A percentile compares a stretch with the other conserved stretches of the same genome.
phyloP scores from a whole-genome alignment of 2,888 invertebrate genomes.

The Eubasilissa splendida region DNA sequence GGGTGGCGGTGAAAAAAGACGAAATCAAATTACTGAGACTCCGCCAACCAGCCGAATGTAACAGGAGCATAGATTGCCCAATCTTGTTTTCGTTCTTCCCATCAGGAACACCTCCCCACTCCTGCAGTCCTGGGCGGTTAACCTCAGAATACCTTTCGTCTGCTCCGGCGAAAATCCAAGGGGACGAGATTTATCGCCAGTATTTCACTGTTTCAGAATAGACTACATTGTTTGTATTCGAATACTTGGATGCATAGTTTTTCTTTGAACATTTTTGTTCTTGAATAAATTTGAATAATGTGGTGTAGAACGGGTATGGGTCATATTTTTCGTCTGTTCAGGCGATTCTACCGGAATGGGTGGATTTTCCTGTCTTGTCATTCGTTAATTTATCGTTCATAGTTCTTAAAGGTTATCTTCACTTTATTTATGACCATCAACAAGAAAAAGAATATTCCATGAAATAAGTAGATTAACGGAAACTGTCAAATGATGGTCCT shows the following conservation, averaged over 20 bases:
- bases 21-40: conserved; percentile 55
- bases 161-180: not conserved
- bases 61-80: conserved; percentile 55
- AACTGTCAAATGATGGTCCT: too few species aligned
- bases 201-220: conserved; percentile 49
- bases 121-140: conserved; percentile 44
- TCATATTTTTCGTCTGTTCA: conserved; percentile 21
- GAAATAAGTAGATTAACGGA: too few species aligned
- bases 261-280: conserved; percentile 30
- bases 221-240: conserved; percentile 44
- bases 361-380: conserved; percentile 29
- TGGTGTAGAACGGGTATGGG: conserved; percentile 1
- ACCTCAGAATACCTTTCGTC: conserved; percentile 42
- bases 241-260: conserved; percentile 44
- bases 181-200: conserved; percentile 48
- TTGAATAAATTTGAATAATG: conserved; percentile 48
- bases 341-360: conserved; percentile 1
- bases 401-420: conserved; percentile 38
- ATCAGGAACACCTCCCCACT: conserved; percentile 40
- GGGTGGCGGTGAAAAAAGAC: conserved; percentile 48
- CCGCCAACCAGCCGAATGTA: conserved; percentile 49
- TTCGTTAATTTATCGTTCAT: conserved; percentile 40
- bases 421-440: conserved; percentile 31
- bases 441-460: conserved; percentile 3
- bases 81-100: conserved; percentile 56